Evolutionary conservation across 2,797 vertebrate species (phyloP).

Genomic region (Myripristis murdjan): DNA sequence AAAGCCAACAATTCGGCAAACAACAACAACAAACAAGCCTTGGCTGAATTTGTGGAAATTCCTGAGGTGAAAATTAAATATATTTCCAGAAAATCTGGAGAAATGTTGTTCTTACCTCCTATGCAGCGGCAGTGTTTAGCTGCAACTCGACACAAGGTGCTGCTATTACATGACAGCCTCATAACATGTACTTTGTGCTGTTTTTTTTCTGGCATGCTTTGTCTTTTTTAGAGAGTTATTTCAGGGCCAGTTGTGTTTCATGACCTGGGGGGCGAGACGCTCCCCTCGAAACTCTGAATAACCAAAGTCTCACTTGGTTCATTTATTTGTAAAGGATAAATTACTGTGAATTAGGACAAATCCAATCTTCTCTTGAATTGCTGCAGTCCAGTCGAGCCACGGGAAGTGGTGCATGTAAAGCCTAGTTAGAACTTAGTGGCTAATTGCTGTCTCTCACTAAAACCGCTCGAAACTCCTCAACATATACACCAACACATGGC

Average conservation of each 20-base stretch:
- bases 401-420: conserved; percentile 24
- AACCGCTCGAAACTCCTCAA: conserved; percentile 35
- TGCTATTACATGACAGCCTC: not conserved
- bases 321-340: not conserved
- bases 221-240: no score
- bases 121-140: conserved; percentile 51
- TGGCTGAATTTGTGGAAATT: conserved; percentile 23
- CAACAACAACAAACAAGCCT: conserved; percentile 31
- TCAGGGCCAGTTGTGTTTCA: not conserved
- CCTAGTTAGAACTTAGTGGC: conserved; percentile 39
- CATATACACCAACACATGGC: conserved; percentile 55
- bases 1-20: conserved; percentile 24
- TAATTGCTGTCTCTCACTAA: conserved; percentile 32
- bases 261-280: not conserved
- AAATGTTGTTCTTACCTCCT: conserved; percentile 34
- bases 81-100: conserved; percentile 47
- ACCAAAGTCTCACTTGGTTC: not conserved
- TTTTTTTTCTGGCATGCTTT: not conserved
- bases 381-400: conserved; percentile 19
- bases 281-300: not conserved
- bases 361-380: conserved; percentile 9
- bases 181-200: not conserved
- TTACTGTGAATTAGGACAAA: not conserved
- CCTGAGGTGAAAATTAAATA: conserved; percentile 17
- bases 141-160: conserved; percentile 59